phyloP scores from a whole-genome alignment of 2,797 vertebrate species.

The Limnodromus scolopaceus region DNA sequence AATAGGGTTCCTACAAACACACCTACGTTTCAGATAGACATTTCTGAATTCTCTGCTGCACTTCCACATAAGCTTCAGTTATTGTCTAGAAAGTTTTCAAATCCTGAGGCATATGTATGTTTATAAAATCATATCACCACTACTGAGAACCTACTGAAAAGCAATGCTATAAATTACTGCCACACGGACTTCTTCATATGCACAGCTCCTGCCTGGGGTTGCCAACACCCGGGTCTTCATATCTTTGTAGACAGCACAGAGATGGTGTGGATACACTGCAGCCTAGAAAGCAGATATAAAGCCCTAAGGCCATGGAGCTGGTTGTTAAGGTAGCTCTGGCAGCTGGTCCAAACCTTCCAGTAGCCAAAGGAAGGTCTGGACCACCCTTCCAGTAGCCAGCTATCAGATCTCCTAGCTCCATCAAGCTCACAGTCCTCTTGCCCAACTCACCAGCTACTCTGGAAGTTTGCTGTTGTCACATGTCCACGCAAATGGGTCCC shows the following conservation, averaged over 20 bases:
- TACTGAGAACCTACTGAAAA: not conserved
- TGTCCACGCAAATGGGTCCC: accelerated
- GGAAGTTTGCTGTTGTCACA: not conserved
- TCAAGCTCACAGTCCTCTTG: not conserved
- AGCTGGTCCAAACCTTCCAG: not conserved
- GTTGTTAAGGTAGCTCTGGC: not conserved
- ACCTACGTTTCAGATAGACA: not conserved
- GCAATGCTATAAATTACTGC: not conserved
- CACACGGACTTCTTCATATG: not conserved
- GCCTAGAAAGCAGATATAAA: not conserved
- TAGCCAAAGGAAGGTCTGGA: not conserved
- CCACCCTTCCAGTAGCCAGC: not conserved
- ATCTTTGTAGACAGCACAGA: no score
- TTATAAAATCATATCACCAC: not conserved
- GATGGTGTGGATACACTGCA: not conserved
- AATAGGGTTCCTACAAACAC: not conserved
- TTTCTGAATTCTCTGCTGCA: not conserved
- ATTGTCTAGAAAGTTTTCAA: not conserved
- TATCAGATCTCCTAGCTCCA: not conserved
- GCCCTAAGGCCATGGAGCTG: not conserved
- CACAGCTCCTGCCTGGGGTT: not conserved
- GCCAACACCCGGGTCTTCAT: not conserved
- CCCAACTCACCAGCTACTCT: not conserved
- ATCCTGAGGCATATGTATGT: not conserved
- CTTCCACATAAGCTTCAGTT: not conserved